Base-by-base conservation (phyloP, 2,797 vertebrate species). In the Acipenser ruthenus region DNA sequence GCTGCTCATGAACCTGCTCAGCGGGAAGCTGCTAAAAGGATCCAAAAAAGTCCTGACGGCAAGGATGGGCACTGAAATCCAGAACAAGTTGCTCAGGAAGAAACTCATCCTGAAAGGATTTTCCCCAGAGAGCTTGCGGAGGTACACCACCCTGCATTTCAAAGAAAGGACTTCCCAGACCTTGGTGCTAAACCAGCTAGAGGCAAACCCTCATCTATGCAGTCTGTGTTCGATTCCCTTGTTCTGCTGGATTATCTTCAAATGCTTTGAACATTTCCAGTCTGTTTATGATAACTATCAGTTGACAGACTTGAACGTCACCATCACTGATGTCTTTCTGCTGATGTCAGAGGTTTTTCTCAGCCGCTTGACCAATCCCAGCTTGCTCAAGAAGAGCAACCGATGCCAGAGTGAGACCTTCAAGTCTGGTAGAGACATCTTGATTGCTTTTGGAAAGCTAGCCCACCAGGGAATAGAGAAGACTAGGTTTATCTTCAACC, bases 201-300 rank as follows among this genome's bases (percentile, higher is more conserved):
- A 89, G 58, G 89, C 89, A 67, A 91, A 86, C 70, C 87, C 89
- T 67, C 82, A 73, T 76, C 85, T 91, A 64, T 82, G 81, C 69
- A 83, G 86, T 74, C 79, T 91, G 73, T 91, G 90, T 48, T 72
- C 83, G 0, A 88, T 91, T 66, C 90, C 90, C 37, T 82, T 91
- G 8, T 90, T 91, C 76, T 89, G 89, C 68, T 90, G 89, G 88
- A 90, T 91, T 78, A 84, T 91, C 72, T 89, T 89, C 72, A 87
- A 84, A 65, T 86, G 87, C 63, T 91, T 85, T 66, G 81, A 83
- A 64, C 87, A 90, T 61, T 88, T 89, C 75, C 72, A 77, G 13
- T 68, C 79, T 1, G 8, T 76, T 56, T 77, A 72, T 6, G 85
- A 87, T n/a, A 68, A 63, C 67, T 75, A 72, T 0, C 79, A 82